Base-by-base conservation (phyloP, 2,888 invertebrate genomes). In the Caenorhabditis imperialis region DNA sequence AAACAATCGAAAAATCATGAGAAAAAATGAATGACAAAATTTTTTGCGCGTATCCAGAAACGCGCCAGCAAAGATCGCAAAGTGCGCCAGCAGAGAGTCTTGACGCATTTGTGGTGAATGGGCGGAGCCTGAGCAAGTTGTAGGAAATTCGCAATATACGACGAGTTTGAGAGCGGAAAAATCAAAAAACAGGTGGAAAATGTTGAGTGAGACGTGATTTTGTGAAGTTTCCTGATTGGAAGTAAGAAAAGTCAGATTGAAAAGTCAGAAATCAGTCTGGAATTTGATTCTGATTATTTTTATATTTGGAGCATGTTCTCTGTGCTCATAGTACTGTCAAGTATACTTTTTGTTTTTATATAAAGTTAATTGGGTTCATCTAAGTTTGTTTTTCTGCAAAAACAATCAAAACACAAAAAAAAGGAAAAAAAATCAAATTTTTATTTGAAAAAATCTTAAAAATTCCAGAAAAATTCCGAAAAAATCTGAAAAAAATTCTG, bases 1-100 rank as follows among this genome's bases (percentile, higher is more conserved):
- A 50, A 53, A 53, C 27, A 20, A 10, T 22, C 4, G 8, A 20
- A 30, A 50, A 30, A 23, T 16, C 14, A 23, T 30, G 8, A 44
- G 27, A 62, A 53, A 33, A 23, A 33, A 35, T 10, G 30, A 35
- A 45, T 50, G 50, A 50, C 30, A 50, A 50, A 50, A 35, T 33
- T 18, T n/a, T 5, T 27, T 8, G 14, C 40, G 38, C 40, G 50
- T 27, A 27, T 47, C 61, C 50, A 22, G 42, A 51, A 61, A 25
- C 20, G 42, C 33, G 61, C 33, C 61, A 62, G 20, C 5, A 6
- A 16, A 1, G 8, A 6, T 14, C 58, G 37, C 37, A 37, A 58
- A 35, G 12, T 18, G 37, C 58, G 37, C 18, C 60, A 60, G 45
- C 8, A 42, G 12, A 16, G 7, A 10, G 7, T 18, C 3, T 8